Percentiles rank a stretch among this genome's conserved stretches.
Conservation (phyloP, 2,797 vertebrate genomes). For the Valencia hispanica region DNA sequence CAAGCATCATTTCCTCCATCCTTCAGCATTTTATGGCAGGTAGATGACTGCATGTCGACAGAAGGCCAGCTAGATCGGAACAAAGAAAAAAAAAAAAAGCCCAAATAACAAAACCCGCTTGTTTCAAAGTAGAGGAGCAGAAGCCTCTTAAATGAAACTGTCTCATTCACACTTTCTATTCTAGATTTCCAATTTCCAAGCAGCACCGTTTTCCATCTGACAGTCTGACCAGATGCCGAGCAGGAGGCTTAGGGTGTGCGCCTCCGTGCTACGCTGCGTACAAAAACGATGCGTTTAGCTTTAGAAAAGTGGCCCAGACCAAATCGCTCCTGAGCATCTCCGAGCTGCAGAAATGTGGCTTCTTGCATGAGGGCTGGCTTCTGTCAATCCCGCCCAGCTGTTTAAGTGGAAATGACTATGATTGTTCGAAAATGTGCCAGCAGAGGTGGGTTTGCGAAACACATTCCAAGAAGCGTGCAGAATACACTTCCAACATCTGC, state of each 20-base stretch:
- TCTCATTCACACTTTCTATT: constrained; percentile 21
- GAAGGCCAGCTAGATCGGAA: constrained; percentile 33
- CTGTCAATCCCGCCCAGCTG: constrained; percentile 53
- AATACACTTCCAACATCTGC: constrained; percentile 44
- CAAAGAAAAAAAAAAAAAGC: constrained; percentile 16
- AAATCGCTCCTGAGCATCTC: constrained; percentile 48
- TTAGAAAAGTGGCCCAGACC: constrained; percentile 54
- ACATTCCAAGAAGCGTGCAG: constrained; percentile 60
- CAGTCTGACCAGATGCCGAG: constrained; percentile 43
- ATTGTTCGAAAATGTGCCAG: constrained; percentile 59
- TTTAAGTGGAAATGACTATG: constrained; percentile 56
- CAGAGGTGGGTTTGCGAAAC: constrained; percentile 66
- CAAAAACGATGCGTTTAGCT: constrained; percentile 41
- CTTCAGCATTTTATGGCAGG: constrained; percentile 33
- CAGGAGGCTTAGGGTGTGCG: constrained; percentile 48
- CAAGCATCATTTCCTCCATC: constrained; percentile 4
- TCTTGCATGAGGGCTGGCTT: constrained; percentile 36
- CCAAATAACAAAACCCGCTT: no score
- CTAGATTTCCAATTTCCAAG: constrained; percentile 28
- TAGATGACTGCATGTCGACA: constrained; percentile 53
- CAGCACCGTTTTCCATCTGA: constrained; percentile 57
- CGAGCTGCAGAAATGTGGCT: constrained; percentile 46
- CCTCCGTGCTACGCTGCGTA: constrained; percentile 34
- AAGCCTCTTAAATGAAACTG: constrained; percentile 13
- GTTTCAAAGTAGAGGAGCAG: constrained; percentile 11